Evolutionary conservation across 2,888 invertebrate species (phyloP).

Genomic region (Crepidodera aurea): DNA sequence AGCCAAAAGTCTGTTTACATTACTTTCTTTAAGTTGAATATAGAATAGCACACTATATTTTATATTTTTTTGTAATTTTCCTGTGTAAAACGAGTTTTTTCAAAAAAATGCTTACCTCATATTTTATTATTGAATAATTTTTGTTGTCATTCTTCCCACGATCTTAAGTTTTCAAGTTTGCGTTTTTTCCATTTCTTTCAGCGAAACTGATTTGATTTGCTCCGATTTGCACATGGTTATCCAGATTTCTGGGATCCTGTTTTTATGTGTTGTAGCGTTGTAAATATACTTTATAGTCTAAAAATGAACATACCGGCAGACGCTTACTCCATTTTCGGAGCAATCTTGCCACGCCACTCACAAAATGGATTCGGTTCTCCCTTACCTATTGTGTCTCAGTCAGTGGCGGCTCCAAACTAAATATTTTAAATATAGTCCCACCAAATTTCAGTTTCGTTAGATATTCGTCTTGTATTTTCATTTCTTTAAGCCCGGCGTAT

Average conservation of each 20-base stretch:
- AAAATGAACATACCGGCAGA: slow-evolving; percentile 11
- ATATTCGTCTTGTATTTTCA: no score
- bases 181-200: background rate
- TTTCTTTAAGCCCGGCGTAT: no score
- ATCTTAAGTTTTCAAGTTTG: background rate
- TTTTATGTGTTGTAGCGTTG: slow-evolving; percentile 7
- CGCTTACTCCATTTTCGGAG: slow-evolving; percentile 1
- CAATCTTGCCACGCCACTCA: slow-evolving; percentile 10
- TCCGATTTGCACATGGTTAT: background rate
- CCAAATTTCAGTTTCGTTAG: no score
- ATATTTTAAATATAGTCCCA: no score
- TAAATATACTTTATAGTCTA: slow-evolving; percentile 8
- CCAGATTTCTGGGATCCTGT: background rate
- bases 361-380: slow-evolving; percentile 1
- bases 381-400: background rate
- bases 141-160: background rate
- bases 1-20: no score
- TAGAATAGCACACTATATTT: no score
- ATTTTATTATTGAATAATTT: no score
- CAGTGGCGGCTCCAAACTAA: background rate
- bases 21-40: no score
- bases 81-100: no score
- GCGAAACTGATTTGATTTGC: slow-evolving; percentile 2
- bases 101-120: no score
- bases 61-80: no score